phyloP scores from a whole-genome alignment of 1,140 invertebrate species.

The Pissodes strobi region DNA sequence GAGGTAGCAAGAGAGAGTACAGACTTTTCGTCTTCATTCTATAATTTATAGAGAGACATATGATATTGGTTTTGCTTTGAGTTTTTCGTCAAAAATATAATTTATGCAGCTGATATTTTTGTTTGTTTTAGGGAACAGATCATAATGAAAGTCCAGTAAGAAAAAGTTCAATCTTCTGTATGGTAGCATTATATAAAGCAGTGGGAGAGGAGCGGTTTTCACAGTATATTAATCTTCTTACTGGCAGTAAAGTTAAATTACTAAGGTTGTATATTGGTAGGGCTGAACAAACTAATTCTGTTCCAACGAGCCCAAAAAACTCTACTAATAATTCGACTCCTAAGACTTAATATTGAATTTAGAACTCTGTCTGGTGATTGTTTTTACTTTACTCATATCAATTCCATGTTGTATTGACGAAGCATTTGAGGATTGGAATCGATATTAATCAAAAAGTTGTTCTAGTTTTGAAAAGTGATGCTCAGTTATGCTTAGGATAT shows the following conservation, averaged over 20 bases:
- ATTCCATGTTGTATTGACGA: not conserved
- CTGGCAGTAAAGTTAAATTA: conserved; percentile 74
- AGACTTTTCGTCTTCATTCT: too few species aligned
- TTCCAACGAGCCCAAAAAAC: conserved; percentile 46
- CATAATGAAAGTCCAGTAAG: conserved; percentile 84
- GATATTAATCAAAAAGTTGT: not conserved
- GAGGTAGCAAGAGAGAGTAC: too few species aligned
- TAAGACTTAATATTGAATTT: too few species aligned
- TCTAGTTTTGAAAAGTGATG: not conserved
- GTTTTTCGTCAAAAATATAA: too few species aligned
- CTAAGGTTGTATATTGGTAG: conserved; percentile 50
- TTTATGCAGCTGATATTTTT: too few species aligned
- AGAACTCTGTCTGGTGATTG: not conserved
- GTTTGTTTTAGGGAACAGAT: conserved; percentile 75
- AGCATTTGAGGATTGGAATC: not conserved
- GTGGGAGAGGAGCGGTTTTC: conserved; percentile 83
- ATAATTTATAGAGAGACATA: too few species aligned
- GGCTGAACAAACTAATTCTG: conserved; percentile 40
- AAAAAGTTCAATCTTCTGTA: conserved; percentile 93
- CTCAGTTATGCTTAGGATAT: too few species aligned
- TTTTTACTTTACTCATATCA: conserved; percentile 6
- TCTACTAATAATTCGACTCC: conserved; percentile 27
- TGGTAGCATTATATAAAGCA: conserved; percentile 87
- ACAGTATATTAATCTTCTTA: conserved; percentile 77
- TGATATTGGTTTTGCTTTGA: too few species aligned